Percentiles rank a stretch among this genome's conserved stretches.
Conservation (phyloP, 2,113 vertebrate species). For the Ptilonorhynchus violaceus region DNA sequence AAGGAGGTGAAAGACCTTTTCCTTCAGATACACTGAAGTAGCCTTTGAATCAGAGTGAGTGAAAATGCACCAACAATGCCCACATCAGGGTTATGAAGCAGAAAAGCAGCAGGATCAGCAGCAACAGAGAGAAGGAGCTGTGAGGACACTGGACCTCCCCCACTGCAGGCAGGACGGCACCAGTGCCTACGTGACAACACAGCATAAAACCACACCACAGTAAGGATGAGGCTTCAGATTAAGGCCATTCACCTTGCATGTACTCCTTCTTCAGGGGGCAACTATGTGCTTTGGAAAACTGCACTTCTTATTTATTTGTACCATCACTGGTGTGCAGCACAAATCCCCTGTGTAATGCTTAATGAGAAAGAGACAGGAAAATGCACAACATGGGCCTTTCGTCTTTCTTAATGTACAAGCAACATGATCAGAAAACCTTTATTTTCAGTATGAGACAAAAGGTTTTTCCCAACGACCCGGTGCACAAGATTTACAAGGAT, state of each 20-base stretch:
- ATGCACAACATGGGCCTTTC: not conserved
- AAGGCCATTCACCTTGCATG: not conserved
- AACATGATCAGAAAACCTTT: not conserved
- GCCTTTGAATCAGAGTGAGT: constrained; percentile 17
- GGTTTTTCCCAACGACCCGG: not conserved
- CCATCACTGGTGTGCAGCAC: not conserved
- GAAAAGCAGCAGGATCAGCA: constrained; percentile 56
- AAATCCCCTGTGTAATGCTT: not conserved
- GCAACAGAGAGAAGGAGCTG: not conserved
- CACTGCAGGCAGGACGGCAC: not conserved
- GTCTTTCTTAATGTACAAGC: not conserved
- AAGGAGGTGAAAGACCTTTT: constrained; percentile 15
- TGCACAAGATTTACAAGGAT: not conserved
- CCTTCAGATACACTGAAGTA: not conserved
- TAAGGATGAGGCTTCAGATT: fast-evolving
- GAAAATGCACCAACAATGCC: constrained; percentile 33
- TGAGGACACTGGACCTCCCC: not conserved
- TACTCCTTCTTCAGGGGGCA: not conserved
- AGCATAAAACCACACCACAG: not conserved
- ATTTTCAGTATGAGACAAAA: not conserved
- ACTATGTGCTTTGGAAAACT: not conserved
- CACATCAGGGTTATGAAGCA: constrained; percentile 55
- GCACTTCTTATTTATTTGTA: not conserved
- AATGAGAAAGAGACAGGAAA: not conserved
- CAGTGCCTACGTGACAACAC: not conserved